Conservation (phyloP, 2,113 vertebrate genomes). For the Mugil cephalus region DNA sequence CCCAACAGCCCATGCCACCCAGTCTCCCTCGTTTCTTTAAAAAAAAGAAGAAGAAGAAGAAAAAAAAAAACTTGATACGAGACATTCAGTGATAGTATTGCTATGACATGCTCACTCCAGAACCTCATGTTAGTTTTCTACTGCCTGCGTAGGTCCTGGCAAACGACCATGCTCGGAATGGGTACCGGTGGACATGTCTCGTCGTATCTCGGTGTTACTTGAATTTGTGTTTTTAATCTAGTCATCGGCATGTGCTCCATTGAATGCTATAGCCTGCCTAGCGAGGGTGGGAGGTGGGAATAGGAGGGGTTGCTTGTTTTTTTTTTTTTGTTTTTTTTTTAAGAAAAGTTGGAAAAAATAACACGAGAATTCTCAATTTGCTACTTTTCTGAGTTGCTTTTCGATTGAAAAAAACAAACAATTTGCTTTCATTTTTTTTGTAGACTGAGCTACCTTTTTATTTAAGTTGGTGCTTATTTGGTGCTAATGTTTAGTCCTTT, state of each 20-base stretch:
- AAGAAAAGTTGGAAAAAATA: conserved; percentile 77
- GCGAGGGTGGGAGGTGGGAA: conserved; percentile 77
- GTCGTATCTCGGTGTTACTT: conserved; percentile 99
- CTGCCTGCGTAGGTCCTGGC: conserved; percentile 97
- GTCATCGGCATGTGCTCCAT: conserved; percentile 96
- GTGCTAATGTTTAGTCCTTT: conserved; percentile 91
- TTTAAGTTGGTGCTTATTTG: conserved; percentile 90
- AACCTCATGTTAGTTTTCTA: conserved; percentile 93
- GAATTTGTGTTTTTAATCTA: conserved; percentile 95
- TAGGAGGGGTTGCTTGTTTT: conserved; percentile 61
- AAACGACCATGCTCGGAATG: conserved; percentile 94
- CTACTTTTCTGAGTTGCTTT: conserved; percentile 88
- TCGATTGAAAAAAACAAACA: conserved; percentile 77
- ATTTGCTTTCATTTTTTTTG: conserved; percentile 79
- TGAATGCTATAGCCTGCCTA: conserved; percentile 93
- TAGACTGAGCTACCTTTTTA: conserved; percentile 90
- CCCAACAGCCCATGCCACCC: conserved; percentile 59
- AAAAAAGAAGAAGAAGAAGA: conserved; percentile 40
- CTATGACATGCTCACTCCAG: conserved; percentile 91
- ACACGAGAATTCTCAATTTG: conserved; percentile 79
- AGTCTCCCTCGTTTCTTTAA: conserved; percentile 66
- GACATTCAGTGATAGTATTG: conserved; percentile 90
- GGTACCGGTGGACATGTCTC: conserved; percentile 94
- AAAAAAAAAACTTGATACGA: conserved; percentile 82
- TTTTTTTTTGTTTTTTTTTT: not conserved